Conservation (phyloP, 2,888 invertebrate species). For the Cerastis rubricosa region DNA sequence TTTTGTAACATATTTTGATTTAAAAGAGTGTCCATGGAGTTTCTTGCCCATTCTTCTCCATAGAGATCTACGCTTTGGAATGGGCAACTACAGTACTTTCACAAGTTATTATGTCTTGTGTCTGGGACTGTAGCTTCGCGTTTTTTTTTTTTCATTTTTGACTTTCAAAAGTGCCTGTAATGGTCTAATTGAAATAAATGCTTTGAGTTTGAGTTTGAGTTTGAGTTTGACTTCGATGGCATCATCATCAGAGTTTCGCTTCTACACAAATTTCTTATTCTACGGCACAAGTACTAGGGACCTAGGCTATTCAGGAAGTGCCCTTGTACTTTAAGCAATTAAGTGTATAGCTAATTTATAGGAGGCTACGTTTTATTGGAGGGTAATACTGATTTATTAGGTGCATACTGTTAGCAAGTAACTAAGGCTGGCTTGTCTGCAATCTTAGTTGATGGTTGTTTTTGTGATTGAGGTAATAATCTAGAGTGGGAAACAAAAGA, state of each 20-base stretch:
- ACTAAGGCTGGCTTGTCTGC: neutral
- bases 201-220: no score
- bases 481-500: neutral
- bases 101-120: no score
- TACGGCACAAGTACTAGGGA: neutral
- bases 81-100: no score
- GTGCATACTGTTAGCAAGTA: neutral
- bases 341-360: constrained; percentile 42
- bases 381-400: constrained; percentile 44
- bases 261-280: constrained; percentile 8
- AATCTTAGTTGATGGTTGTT: neutral
- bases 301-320: constrained; percentile 43
- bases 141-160: no score
- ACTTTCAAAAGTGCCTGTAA: no score
- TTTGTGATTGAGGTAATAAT: neutral
- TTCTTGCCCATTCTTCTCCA: no score
- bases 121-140: no score
- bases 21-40: no score
- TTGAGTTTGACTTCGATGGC: no score
- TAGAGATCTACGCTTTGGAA: no score
- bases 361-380: constrained; percentile 40
- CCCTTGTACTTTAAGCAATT: constrained; percentile 50
- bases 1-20: no score
- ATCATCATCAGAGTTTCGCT: neutral
- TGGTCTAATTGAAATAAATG: no score